A percentile compares a stretch with the other conserved stretches of the same genome.
phyloP scores from a whole-genome alignment of 2,888 invertebrate species.

The Monochamus alternatus region DNA sequence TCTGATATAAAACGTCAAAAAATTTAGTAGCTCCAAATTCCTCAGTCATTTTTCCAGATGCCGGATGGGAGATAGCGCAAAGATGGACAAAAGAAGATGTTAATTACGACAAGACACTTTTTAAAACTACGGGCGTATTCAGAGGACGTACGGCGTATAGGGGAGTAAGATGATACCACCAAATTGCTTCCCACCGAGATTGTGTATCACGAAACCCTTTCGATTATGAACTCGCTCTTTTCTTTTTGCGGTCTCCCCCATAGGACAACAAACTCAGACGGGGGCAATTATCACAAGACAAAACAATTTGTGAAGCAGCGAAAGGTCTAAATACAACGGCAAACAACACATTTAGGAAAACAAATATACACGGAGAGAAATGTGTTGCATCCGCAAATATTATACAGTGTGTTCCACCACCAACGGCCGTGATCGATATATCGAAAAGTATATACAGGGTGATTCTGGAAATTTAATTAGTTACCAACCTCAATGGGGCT shows the following conservation, averaged over 20 bases:
- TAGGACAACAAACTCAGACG: background rate
- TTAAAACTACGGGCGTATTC: constrained; percentile 24
- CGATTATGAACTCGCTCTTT: constrained; percentile 28
- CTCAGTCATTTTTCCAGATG: background rate
- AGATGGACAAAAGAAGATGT: constrained; percentile 15
- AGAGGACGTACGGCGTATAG: constrained; percentile 10
- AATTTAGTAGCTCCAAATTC: constrained; percentile 10
- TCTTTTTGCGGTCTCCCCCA: constrained; percentile 23
- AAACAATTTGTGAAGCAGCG: background rate
- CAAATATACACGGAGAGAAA: too few species aligned
- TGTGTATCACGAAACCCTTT: constrained; percentile 46
- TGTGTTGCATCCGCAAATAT: too few species aligned
- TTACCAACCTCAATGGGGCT: too few species aligned
- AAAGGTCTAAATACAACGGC: too few species aligned
- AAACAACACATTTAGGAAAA: too few species aligned
- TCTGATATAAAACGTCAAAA: constrained; percentile 7
- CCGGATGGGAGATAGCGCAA: constrained; percentile 7
- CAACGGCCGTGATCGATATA: too few species aligned
- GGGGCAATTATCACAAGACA: constrained; percentile 11
- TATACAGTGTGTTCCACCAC: too few species aligned
- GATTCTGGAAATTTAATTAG: too few species aligned
- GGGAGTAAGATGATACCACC: constrained; percentile 40
- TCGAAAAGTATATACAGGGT: too few species aligned
- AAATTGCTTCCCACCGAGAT: constrained; percentile 51
- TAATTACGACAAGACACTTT: constrained; percentile 27